phyloP scores from a whole-genome alignment of 2,888 invertebrate genomes.

The Chrysotoxum bicinctum region DNA sequence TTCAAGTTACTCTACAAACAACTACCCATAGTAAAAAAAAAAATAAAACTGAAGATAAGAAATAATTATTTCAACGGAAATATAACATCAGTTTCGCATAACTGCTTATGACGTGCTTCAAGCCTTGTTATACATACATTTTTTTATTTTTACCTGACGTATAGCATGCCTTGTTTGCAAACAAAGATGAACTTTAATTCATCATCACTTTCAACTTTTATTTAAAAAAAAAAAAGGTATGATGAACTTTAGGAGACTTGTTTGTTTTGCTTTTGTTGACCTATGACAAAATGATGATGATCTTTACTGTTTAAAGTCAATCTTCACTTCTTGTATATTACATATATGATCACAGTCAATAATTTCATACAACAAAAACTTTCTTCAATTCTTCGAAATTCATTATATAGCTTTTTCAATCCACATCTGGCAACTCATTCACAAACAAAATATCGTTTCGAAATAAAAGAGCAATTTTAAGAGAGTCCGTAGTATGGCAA shows the following conservation, averaged over 20 bases:
- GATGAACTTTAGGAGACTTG: background rate
- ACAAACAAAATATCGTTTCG: constrained; percentile 16
- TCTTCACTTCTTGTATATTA: background rate
- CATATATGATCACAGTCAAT: constrained; percentile 2
- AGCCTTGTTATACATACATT: background rate
- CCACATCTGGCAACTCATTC: constrained; percentile 54
- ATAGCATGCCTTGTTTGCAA: constrained; percentile 1
- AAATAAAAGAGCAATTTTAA: constrained; percentile 20
- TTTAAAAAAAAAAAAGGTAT: background rate
- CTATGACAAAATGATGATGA: constrained; percentile 17
- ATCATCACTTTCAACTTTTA: background rate
- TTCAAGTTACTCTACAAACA: background rate
- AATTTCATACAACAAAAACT: constrained; percentile 33
- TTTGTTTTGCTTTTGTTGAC: background rate
- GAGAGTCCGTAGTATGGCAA: background rate
- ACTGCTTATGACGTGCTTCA: background rate
- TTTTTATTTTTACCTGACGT: background rate
- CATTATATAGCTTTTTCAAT: constrained; percentile 18
- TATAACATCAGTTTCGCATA: constrained; percentile 8
- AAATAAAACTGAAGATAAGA: background rate
- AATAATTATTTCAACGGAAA: constrained; percentile 16
- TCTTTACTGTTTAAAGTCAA: background rate
- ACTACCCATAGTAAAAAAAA: background rate
- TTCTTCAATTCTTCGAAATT: constrained; percentile 51
- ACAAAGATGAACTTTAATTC: constrained; percentile 18